Evolutionary conservation across 1,140 invertebrate species (phyloP).

Genomic region (Brachionus sp.): DNA sequence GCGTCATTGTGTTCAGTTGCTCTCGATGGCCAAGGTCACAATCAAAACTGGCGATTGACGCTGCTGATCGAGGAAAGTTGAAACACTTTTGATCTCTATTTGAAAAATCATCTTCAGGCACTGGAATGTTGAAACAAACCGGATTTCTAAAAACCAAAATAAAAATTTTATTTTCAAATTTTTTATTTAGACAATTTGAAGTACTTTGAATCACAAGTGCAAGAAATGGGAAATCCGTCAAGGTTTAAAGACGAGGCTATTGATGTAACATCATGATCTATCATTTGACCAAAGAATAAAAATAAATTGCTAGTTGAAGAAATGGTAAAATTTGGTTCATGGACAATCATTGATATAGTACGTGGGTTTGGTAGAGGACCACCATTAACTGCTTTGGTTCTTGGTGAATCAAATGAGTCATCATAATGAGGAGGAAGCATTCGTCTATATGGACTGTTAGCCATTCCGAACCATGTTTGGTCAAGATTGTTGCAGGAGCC

Average conservation of each 20-base stretch:
- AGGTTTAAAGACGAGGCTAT: slow-evolving; percentile 45
- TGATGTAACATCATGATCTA: slow-evolving; percentile 48
- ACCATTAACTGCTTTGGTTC: neutral
- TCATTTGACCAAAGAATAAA: slow-evolving; percentile 83
- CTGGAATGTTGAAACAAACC: slow-evolving; percentile 11
- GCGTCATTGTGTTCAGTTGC: neutral
- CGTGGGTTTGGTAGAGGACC: slow-evolving; percentile 80
- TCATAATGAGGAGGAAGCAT: slow-evolving; percentile 17
- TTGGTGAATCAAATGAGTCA: neutral
- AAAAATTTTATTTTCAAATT: neutral
- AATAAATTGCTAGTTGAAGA: neutral
- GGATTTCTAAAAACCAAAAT: neutral
- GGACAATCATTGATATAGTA: slow-evolving; percentile 71
- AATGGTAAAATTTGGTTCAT: neutral
- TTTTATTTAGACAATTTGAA: neutral
- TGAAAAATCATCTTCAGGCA: neutral
- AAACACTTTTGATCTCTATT: slow-evolving; percentile 20
- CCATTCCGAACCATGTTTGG: neutral
- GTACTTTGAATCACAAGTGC: neutral
- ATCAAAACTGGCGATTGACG: slow-evolving; percentile 13
- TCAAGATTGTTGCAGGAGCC: slow-evolving; percentile 41
- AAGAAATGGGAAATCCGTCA: neutral
- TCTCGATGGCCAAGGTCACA: slow-evolving; percentile 20
- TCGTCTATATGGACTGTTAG: neutral
- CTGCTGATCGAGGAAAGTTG: slow-evolving; percentile 18